These are phyloP conservation scores for Delichon dasypus DNA, from an alignment of 2,797 vertebrate genomes.

Conservation along the genomic window DNA sequence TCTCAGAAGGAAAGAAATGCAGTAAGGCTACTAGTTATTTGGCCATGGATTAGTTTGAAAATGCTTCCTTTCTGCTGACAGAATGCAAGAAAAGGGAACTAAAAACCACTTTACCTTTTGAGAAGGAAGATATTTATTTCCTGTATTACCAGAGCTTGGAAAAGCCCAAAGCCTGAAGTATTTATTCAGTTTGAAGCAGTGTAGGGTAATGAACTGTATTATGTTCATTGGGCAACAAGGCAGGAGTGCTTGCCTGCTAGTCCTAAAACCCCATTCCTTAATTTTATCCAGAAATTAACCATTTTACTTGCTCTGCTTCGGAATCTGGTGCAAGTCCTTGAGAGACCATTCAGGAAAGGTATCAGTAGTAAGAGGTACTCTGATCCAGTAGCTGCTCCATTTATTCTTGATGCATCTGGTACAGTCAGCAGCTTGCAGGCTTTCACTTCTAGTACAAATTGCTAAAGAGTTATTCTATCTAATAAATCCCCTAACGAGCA, in stretches of 20 bases:
- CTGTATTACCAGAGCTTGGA: background rate
- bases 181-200: background rate
- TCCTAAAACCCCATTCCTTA: background rate
- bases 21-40: background rate
- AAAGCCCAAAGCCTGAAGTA: background rate
- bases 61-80: background rate
- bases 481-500: background rate
- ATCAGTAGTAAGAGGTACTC: background rate
- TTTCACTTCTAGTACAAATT: background rate
- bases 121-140: background rate
- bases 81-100: background rate
- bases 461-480: background rate
- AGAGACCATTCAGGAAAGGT: background rate
- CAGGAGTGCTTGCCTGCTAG: background rate
- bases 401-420: background rate
- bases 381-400: background rate
- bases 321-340: background rate
- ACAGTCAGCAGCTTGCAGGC: background rate
- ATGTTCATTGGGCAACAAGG: background rate
- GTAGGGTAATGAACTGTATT: background rate
- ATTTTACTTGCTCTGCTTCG: background rate
- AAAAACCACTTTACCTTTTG: background rate
- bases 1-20: background rate
- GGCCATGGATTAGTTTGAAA: background rate
- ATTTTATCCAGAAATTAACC: background rate